A percentile compares a stretch with the other conserved stretches of the same genome.
These are phyloP conservation scores for Sisyra terminalis DNA, from an alignment of 2,888 invertebrate genomes.

Conservation along the genomic window DNA sequence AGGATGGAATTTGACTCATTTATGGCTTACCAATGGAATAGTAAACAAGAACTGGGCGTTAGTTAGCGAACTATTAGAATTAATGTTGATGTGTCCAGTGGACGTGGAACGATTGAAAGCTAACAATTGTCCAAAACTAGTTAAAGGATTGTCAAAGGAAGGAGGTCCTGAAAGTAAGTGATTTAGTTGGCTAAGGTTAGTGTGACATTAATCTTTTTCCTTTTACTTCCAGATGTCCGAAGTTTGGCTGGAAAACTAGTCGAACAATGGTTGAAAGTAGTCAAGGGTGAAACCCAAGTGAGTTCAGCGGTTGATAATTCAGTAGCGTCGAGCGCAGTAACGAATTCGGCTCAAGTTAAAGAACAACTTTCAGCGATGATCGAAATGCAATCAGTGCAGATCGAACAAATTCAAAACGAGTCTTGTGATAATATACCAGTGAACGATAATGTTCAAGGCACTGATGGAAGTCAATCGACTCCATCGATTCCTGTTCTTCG, in stretches of 20 bases:
- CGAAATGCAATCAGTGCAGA: conserved; percentile 9
- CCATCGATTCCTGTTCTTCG: conserved; percentile 28
- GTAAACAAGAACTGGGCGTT: conserved; percentile 72
- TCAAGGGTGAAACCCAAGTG: conserved; percentile 45
- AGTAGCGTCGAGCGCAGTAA: background rate
- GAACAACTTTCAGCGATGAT: conserved; percentile 8
- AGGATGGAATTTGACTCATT: conserved; percentile 82
- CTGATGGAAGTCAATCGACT: conserved; percentile 11
- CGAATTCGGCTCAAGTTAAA: conserved; percentile 12
- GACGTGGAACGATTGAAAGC: conserved; percentile 80
- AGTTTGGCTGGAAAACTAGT: conserved; percentile 66
- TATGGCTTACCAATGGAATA: conserved; percentile 82
- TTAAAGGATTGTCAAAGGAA: conserved; percentile 73
- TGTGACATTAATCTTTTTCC: background rate
- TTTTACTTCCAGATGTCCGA: conserved; percentile 47
- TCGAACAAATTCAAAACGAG: conserved; percentile 8
- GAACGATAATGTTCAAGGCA: conserved; percentile 6
- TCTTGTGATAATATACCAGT: conserved; percentile 8
- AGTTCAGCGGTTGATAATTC: too few relatives aligned
- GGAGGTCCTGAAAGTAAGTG: conserved; percentile 63
- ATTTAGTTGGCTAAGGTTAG: conserved; percentile 12
- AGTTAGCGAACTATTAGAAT: conserved; percentile 69
- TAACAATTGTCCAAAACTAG: conserved; percentile 82
- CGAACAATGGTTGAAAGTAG: conserved; percentile 79
- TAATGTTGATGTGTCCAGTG: conserved; percentile 74